Conservation (phyloP, 2,888 invertebrate species). For the Synanthedon formicaeformis region DNA sequence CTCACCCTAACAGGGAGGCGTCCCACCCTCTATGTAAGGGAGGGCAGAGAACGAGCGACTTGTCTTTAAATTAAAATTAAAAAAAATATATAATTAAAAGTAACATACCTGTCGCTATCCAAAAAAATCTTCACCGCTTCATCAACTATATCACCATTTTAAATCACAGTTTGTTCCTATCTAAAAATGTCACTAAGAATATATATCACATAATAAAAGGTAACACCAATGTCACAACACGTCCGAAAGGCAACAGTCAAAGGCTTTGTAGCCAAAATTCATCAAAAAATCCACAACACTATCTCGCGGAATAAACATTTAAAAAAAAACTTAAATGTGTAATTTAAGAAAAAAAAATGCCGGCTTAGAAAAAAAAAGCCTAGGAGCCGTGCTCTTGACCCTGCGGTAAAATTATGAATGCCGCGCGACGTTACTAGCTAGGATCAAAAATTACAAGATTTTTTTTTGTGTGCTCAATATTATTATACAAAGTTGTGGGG, state of each 20-base stretch:
- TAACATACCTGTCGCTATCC: conserved; percentile 53
- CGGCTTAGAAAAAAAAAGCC: conserved; percentile 40
- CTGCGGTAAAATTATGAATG: conserved; percentile 67
- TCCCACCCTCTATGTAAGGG: conserved; percentile 8
- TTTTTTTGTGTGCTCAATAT: conserved; percentile 65
- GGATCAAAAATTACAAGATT: conserved; percentile 64
- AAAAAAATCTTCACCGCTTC: conserved; percentile 48
- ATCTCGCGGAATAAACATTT: conserved; percentile 59
- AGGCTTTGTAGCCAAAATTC: conserved; percentile 54
- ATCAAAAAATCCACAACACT: conserved; percentile 63
- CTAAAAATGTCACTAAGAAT: conserved; percentile 56
- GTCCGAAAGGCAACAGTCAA: conserved; percentile 65
- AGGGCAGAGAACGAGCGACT: conserved; percentile 16
- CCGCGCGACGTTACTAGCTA: conserved; percentile 65
- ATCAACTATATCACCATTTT: conserved; percentile 63
- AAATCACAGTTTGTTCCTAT: conserved; percentile 69
- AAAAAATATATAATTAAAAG: conserved; percentile 15
- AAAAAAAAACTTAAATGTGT: conserved; percentile 15
- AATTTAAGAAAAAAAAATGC: conserved; percentile 32
- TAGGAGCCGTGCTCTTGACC: conserved; percentile 61
- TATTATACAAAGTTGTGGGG: conserved; percentile 54
- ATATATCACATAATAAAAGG: conserved; percentile 64
- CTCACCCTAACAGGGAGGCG: conserved; percentile 20
- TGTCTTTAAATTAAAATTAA: conserved; percentile 33
- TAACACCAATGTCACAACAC: conserved; percentile 69